Conservation (phyloP, 2,113 vertebrate species). For the Mesembrinibis cayennensis region DNA sequence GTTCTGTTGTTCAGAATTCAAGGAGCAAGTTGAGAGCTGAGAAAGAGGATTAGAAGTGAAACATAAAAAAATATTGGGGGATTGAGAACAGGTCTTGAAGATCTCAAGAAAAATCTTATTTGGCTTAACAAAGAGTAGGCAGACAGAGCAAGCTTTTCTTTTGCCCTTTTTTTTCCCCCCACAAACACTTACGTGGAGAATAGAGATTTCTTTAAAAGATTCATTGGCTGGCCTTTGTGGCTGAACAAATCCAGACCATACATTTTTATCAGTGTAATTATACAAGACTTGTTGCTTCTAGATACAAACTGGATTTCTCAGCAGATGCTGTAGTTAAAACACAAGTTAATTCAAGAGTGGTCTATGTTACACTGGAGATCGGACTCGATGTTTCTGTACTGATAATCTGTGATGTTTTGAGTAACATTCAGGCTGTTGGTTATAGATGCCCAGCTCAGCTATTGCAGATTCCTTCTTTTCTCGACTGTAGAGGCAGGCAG, state of each 20-base stretch:
- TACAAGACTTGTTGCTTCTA: background rate
- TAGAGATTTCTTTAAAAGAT: background rate
- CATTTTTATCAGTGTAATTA: background rate
- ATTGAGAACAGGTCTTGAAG: background rate
- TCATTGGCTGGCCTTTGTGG: background rate
- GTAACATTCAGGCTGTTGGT: background rate
- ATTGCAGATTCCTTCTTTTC: background rate
- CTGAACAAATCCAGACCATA: background rate
- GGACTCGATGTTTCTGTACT: background rate
- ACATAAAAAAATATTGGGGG: background rate
- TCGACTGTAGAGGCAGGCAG: background rate
- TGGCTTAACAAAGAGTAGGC: background rate
- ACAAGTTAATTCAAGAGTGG: background rate
- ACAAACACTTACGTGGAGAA: background rate
- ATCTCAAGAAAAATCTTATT: background rate
- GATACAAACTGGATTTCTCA: background rate
- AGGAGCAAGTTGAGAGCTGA: background rate
- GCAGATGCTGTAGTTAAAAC: background rate
- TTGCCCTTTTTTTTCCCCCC: too few species aligned
- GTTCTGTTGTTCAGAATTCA: background rate
- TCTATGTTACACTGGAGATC: background rate
- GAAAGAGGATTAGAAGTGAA: background rate
- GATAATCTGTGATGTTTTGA: background rate
- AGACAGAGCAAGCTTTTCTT: background rate
- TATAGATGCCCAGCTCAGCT: background rate